These are phyloP conservation scores for Halotydeus destructor DNA, from an alignment of 1,140 invertebrate species.

Conservation along the genomic window DNA sequence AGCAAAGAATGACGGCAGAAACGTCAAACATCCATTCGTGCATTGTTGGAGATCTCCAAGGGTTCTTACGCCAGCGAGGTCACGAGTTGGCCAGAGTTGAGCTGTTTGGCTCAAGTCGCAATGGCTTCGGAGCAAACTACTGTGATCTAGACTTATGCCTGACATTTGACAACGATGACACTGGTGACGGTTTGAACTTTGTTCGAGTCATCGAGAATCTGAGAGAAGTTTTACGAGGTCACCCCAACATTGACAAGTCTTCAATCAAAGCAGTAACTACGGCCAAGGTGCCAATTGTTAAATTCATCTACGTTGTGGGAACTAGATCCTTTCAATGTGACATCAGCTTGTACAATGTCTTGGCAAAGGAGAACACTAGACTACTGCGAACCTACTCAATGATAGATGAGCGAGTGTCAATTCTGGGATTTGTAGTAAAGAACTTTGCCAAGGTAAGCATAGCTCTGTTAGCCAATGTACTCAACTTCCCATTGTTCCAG, in stretches of 20 bases:
- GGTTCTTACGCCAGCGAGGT: too few relatives aligned
- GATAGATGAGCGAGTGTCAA: conserved; percentile 33
- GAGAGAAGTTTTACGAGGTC: conserved; percentile 24
- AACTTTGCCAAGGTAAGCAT: conserved; percentile 32
- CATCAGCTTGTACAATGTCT: conserved; percentile 37
- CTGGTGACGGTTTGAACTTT: conserved; percentile 23
- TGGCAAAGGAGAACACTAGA: conserved; percentile 33
- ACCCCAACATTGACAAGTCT: conserved; percentile 24
- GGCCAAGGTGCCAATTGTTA: conserved; percentile 43
- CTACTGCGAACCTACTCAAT: conserved; percentile 30
- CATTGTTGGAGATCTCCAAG: too few relatives aligned
- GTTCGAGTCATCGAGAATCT: conserved; percentile 27
- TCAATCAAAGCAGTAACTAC: conserved; percentile 33
- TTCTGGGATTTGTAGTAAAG: conserved; percentile 35
- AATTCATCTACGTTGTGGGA: conserved; percentile 16
- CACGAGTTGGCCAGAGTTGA: conserved; percentile 27
- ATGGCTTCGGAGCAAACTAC: conserved; percentile 36
- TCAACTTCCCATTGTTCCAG: conserved; percentile 17
- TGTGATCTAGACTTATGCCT: conserved; percentile 41
- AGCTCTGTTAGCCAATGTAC: not conserved
- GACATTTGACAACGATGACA: conserved; percentile 27
- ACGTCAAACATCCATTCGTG: too few relatives aligned
- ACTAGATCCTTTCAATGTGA: conserved; percentile 30
- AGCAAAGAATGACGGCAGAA: too few relatives aligned
- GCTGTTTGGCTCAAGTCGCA: conserved; percentile 38